Conservation (phyloP, 2,113 vertebrate species). For the Orthonyx spaldingii region DNA sequence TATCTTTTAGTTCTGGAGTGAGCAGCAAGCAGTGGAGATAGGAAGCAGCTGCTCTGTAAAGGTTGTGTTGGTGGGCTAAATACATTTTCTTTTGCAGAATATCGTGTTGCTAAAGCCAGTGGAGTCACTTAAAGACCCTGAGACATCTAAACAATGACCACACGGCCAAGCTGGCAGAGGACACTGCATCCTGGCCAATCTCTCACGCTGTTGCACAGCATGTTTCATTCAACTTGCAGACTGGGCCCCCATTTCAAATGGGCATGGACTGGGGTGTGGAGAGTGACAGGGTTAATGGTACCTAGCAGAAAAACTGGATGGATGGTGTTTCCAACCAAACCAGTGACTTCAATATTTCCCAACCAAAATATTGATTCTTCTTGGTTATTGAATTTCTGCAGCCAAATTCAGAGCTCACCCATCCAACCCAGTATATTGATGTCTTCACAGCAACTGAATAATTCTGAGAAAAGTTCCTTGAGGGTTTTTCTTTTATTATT, state of each 20-base stretch:
- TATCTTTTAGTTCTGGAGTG: background rate
- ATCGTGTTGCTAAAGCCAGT: background rate
- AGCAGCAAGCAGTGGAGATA: background rate
- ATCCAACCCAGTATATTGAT: background rate
- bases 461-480: background rate
- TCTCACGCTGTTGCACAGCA: background rate
- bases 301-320: background rate
- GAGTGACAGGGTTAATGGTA: background rate
- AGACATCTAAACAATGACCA: background rate
- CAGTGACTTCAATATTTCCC: background rate
- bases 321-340: background rate
- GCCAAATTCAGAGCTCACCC: background rate
- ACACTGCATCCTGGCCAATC: background rate
- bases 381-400: slow-evolving; percentile 1
- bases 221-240: background rate
- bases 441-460: background rate
- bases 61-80: background rate
- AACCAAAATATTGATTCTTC: slow-evolving; percentile 35
- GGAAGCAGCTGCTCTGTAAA: background rate
- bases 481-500: background rate
- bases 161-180: background rate
- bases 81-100: background rate
- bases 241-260: background rate
- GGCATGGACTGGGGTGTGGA: background rate
- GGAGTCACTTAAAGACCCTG: background rate